These are phyloP conservation scores for Iguana delicatissima DNA, from an alignment of 2,797 vertebrate genomes.

Conservation along the genomic window DNA sequence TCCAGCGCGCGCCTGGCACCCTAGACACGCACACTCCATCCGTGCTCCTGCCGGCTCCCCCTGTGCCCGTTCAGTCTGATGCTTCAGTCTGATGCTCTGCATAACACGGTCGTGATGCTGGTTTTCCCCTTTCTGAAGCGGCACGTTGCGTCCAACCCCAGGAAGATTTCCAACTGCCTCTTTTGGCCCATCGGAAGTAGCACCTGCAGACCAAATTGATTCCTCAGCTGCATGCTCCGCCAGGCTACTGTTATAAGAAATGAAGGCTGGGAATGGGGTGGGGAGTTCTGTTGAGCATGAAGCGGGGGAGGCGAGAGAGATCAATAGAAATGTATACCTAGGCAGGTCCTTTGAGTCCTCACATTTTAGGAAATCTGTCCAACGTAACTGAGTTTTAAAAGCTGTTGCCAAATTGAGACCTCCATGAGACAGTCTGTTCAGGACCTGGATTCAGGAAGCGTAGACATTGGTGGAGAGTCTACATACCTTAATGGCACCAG, in stretches of 20 bases:
- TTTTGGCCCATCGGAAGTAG: not conserved
- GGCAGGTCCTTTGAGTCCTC: not conserved
- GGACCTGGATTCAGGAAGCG: not conserved
- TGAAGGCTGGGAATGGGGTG: not conserved
- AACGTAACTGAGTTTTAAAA: not conserved
- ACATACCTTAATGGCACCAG: too few species aligned
- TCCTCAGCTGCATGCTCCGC: not conserved
- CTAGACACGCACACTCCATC: too few species aligned
- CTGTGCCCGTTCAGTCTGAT: not conserved
- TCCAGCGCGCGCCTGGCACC: not conserved
- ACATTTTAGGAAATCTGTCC: not conserved
- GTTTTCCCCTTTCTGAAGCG: not conserved
- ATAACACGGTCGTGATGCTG: not conserved
- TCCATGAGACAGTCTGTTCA: not conserved
- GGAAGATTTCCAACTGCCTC: not conserved
- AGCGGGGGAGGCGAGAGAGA: not conserved
- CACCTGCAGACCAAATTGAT: slow-evolving; percentile 23
- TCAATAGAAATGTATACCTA: not conserved
- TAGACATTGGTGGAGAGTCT: not conserved
- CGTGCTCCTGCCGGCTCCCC: not conserved
- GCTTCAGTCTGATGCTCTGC: not conserved
- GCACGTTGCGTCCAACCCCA: not conserved
- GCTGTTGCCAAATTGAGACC: not conserved
- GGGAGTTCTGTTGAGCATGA: not conserved
- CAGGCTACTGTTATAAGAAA: slow-evolving; percentile 10